phyloP scores from a whole-genome alignment of 2,113 vertebrate genomes.

The Macquaria ambigua region DNA sequence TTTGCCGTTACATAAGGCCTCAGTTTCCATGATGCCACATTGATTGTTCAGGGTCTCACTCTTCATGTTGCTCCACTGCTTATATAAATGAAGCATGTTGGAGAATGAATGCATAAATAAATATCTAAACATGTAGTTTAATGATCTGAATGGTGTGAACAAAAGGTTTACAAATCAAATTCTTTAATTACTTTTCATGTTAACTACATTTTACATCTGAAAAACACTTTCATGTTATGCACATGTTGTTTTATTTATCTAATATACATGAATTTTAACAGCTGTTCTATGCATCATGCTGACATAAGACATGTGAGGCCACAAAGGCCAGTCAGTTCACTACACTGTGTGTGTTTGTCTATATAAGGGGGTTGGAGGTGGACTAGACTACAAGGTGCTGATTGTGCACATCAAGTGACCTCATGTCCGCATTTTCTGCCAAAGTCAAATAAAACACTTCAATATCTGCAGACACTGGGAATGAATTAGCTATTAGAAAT shows the following conservation, averaged over 20 bases:
- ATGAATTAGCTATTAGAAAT: not conserved
- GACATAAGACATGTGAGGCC: not conserved
- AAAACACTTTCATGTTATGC: not conserved
- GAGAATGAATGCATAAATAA: not conserved
- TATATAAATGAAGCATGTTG: slow-evolving; percentile 8
- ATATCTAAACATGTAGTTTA: not conserved
- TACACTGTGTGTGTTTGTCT: slow-evolving; percentile 8
- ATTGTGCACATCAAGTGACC: slow-evolving; percentile 51
- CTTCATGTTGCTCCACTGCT: not conserved
- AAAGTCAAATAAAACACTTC: slow-evolving; percentile 11
- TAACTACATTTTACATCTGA: not conserved
- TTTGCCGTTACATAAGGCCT: slow-evolving; percentile 52
- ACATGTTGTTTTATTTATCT: not conserved
- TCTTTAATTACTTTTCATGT: not conserved
- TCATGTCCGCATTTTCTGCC: slow-evolving; percentile 49
- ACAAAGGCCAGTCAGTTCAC: slow-evolving; percentile 24
- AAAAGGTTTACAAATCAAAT: not conserved
- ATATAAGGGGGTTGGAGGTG: not conserved
- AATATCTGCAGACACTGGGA: not conserved
- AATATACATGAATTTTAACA: not conserved
- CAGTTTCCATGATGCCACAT: slow-evolving; percentile 22
- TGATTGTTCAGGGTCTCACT: slow-evolving; percentile 18
- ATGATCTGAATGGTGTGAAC: not conserved
- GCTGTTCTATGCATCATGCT: not conserved
- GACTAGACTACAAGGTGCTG: slow-evolving; percentile 52